A percentile compares a stretch with the other conserved stretches of the same genome.
Evolutionary conservation across 2,888 invertebrate species (phyloP).

Genomic region (Dasypogon diadema): DNA sequence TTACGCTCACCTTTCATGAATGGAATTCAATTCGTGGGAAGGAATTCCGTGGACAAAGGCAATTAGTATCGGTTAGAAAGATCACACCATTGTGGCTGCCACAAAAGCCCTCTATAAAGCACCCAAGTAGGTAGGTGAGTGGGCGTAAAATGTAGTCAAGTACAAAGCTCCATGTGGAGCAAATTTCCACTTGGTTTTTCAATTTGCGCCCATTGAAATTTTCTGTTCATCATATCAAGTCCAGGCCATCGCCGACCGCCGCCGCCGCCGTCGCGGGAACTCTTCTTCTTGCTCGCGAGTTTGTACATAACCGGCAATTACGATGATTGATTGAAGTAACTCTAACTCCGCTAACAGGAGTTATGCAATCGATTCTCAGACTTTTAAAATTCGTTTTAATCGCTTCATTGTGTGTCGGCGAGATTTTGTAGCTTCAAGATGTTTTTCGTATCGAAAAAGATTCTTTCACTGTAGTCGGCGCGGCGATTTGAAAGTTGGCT

Average conservation of each 20-base stretch:
- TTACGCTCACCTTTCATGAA: neutral
- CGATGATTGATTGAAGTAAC: slow-evolving; percentile 48
- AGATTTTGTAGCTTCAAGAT: neutral
- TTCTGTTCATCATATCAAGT: slow-evolving; percentile 15
- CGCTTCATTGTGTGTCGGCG: slow-evolving; percentile 44
- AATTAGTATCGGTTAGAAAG: slow-evolving; percentile 1
- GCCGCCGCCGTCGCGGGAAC: neutral
- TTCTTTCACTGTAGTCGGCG: slow-evolving; percentile 15
- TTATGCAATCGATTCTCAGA: slow-evolving; percentile 49
- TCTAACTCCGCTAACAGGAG: slow-evolving; percentile 35
- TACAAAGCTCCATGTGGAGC: slow-evolving; percentile 28
- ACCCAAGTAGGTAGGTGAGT: neutral
- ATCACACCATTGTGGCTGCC: slow-evolving; percentile 16
- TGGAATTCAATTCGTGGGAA: slow-evolving; percentile 33
- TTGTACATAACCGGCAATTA: slow-evolving; percentile 43
- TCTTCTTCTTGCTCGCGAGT: neutral
- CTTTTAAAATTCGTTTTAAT: slow-evolving; percentile 48
- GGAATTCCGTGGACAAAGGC: slow-evolving; percentile 23
- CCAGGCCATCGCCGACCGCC: slow-evolving; percentile 18
- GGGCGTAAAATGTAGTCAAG: slow-evolving; percentile 20
- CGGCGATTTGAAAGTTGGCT: neutral
- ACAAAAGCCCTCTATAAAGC: slow-evolving; percentile 9
- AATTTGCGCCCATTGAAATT: neutral
- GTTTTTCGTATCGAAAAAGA: slow-evolving; percentile 21
- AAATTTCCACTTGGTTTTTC: slow-evolving; percentile 31